These are phyloP conservation scores for Brachyhypopomus occidentalis DNA, from an alignment of 2,113 vertebrate species.

Conservation along the genomic window DNA sequence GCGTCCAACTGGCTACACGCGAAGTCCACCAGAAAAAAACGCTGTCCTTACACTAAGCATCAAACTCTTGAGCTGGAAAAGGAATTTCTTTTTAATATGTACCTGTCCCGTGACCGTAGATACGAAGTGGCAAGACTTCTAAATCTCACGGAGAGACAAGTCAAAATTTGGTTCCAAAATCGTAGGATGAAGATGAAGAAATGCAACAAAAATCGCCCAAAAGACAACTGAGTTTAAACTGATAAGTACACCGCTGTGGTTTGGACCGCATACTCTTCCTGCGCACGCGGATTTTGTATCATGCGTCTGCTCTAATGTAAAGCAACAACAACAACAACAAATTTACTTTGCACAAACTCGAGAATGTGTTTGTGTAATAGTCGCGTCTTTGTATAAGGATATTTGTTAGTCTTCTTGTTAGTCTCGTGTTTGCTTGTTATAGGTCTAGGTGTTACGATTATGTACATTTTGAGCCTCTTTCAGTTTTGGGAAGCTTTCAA, in stretches of 20 bases:
- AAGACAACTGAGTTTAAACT: conserved; percentile 81
- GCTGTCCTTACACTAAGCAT: conserved; percentile 95
- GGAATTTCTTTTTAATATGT: conserved; percentile 99
- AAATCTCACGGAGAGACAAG: conserved; percentile 96
- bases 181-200: conserved; percentile 99
- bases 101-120: conserved; percentile 96
- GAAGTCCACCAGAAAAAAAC: conserved; percentile 96
- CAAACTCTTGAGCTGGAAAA: conserved; percentile 98
- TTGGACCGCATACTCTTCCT: conserved; percentile 37
- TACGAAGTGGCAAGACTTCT: conserved; percentile 94
- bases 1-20: conserved; percentile 97
- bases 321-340: background rate
- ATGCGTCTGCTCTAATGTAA: conserved; percentile 21
- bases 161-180: conserved; percentile 99
- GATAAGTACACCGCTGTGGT: conserved; percentile 43
- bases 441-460: conserved; percentile 23
- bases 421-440: conserved; percentile 48
- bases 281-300: conserved; percentile 29
- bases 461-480: conserved; percentile 39
- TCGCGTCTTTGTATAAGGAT: conserved; percentile 38
- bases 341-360: conserved; percentile 72
- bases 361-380: conserved; percentile 40
- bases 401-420: conserved; percentile 42
- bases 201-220: conserved; percentile 93
- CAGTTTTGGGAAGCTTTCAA: conserved; percentile 18